Evolutionary conservation across 2,113 vertebrate genomes (phyloP), one percentile per base, ranked within the genome.

Genomic region (Columbina picui): DNA sequence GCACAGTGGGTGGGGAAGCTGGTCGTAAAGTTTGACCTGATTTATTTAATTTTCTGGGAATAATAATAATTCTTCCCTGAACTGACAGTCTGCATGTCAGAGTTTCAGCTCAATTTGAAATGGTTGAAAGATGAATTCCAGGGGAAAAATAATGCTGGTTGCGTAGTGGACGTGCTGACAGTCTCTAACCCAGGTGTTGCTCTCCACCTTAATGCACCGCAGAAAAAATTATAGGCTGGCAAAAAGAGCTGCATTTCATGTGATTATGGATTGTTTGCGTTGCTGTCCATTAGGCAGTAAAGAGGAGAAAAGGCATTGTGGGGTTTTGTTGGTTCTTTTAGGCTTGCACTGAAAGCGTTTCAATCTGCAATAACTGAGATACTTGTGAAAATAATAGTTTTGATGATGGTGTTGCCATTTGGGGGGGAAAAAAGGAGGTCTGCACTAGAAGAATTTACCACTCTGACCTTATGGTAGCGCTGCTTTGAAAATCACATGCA

Each of bases 21-120:
- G 81, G 20, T 20, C 23, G 0, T 39, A 41, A 89, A 84, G 45
- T 49, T 87, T 70, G 70, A 65, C 81, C 89, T 57, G 60, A 79
- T 93, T 93, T 36, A 94, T 95, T 96, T 87, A 59, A 94, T 93
- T 96, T 94, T 50, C 89, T 89, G 89, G 25, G 61, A 82, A 87
- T 92, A 75, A 84, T 19, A 81, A 93, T 90, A 95, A 97, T 96
- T 96, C 91, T 83, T 92, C 71, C 43, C 53, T 8, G 47, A 14
- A 20, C 81, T 95, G 94, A 89, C 93, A 96, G 88, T 19, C 84
- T 79, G 45, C 70, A 18, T 73, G 87, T 97, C 94, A 90, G 71
- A 90, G 70, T 92, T 97, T 91, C 94, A 94, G 94, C 90, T 96
- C 73, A 16, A 56, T 91, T 96, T 93, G 94, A 94, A 96, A 87